Percentiles rank a stretch among this genome's conserved stretches.
Evolutionary conservation across 2,888 invertebrate genomes (phyloP).

Genomic region (Apamea monoglypha): DNA sequence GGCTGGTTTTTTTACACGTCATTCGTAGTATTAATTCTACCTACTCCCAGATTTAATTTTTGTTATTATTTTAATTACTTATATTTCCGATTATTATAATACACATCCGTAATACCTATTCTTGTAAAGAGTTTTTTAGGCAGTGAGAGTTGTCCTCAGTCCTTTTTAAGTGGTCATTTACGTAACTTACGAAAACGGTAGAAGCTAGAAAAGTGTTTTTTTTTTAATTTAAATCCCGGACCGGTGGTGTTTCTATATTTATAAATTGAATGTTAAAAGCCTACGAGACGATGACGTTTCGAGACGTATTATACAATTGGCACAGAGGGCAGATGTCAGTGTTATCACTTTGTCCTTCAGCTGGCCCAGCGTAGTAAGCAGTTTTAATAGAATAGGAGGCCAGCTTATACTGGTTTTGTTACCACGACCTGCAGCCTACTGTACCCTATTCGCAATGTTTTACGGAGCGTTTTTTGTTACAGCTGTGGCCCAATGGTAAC

Average conservation of each 20-base stretch:
- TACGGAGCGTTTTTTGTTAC: background rate
- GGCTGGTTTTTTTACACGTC: too few relatives aligned
- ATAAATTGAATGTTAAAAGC: background rate
- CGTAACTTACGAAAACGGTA: conserved; percentile 1
- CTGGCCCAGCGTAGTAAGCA: background rate
- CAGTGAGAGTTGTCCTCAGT: background rate
- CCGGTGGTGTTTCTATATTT: conserved; percentile 9
- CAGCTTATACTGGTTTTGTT: background rate
- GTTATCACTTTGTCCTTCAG: background rate
- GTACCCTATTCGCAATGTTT: background rate
- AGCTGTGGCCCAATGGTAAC: background rate
- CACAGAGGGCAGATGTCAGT: background rate
- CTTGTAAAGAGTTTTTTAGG: background rate
- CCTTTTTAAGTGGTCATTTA: background rate
- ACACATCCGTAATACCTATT: background rate
- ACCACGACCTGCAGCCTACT: too few relatives aligned
- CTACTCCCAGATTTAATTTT: background rate
- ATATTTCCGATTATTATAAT: background rate
- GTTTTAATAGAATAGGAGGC: background rate
- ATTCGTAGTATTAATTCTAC: background rate
- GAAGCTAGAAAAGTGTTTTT: conserved; percentile 18
- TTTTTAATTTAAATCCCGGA: conserved; percentile 3
- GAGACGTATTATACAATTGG: background rate
- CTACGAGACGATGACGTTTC: background rate
- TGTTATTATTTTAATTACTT: background rate